Evolutionary conservation across 2,888 invertebrate genomes (phyloP).

Genomic region (Lithophane leautieri): DNA sequence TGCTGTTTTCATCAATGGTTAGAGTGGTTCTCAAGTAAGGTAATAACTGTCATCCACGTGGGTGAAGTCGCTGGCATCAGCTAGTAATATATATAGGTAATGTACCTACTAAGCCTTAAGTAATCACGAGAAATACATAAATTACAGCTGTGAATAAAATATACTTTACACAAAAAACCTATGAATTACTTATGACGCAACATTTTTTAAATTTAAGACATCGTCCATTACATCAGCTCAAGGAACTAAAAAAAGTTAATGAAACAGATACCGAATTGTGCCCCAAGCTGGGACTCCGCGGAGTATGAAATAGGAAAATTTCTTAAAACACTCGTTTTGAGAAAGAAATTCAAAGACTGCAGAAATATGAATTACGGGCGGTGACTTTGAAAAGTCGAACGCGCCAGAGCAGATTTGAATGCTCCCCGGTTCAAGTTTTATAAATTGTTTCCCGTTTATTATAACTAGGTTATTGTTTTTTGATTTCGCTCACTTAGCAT

Average conservation of each 20-base stretch:
- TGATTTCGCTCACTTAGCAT: conserved; percentile 61
- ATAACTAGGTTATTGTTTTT: conserved; percentile 67
- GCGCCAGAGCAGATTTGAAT: conserved; percentile 65
- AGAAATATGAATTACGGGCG: conserved; percentile 78
- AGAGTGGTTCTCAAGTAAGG: too few relatives aligned
- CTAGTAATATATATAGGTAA: too few relatives aligned
- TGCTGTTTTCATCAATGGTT: too few relatives aligned
- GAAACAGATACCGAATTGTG: conserved; percentile 54
- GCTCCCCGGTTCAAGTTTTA: conserved; percentile 71
- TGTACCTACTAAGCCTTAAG: background rate
- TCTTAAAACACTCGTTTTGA: conserved; percentile 57
- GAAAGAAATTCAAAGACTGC: conserved; percentile 71
- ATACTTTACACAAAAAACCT: background rate
- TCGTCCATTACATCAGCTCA: conserved; percentile 39
- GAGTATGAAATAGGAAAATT: conserved; percentile 62
- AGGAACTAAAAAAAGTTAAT: conserved; percentile 47
- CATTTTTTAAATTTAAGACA: conserved; percentile 26
- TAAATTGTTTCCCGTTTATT: conserved; percentile 75
- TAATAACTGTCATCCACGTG: too few relatives aligned
- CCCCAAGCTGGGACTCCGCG: conserved; percentile 36
- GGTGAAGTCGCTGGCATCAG: too few relatives aligned
- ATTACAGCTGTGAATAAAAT: background rate
- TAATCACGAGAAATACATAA: background rate
- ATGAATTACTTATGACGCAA: background rate
- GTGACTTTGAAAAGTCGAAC: conserved; percentile 80